Percentiles rank a stretch among this genome's conserved stretches.
Conservation (phyloP, 2,113 vertebrate species). For the Phylloscopus trochilus region DNA sequence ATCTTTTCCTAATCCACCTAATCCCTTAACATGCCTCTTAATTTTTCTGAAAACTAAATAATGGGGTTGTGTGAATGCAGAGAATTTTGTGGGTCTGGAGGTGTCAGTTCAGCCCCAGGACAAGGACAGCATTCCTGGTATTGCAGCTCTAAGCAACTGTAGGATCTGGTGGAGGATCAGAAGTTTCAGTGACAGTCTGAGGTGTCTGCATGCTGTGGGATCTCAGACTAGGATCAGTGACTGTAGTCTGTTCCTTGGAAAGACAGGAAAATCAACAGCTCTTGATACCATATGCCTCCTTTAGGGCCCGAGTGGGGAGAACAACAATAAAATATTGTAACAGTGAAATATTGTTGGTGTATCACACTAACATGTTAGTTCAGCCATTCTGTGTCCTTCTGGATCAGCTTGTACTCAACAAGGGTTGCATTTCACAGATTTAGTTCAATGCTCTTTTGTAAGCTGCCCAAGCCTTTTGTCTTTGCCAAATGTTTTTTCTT, state of each 20-base stretch:
- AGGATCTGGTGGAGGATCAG: background rate
- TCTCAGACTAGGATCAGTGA: background rate
- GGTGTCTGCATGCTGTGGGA: background rate
- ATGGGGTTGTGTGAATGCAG: background rate
- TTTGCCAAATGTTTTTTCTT: constrained; percentile 45
- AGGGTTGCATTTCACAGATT: background rate
- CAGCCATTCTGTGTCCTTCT: background rate
- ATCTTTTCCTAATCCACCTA: background rate
- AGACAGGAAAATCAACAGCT: background rate
- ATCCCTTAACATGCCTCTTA: background rate
- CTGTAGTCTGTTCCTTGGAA: background rate
- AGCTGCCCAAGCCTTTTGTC: background rate
- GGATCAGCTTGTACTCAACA: background rate
- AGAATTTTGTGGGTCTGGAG: background rate
- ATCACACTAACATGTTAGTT: background rate
- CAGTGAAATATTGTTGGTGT: background rate
- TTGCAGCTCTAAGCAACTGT: background rate
- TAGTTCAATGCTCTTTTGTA: background rate
- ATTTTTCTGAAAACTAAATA: background rate
- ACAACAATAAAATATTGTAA: background rate
- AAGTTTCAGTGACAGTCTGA: background rate
- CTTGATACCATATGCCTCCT: background rate
- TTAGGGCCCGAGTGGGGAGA: rapidly evolving
- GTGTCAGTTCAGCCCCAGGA: background rate
- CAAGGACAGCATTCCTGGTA: background rate